phyloP scores from a whole-genome alignment of 1,140 invertebrate species.

The Drosophila pseudoobscura region DNA sequence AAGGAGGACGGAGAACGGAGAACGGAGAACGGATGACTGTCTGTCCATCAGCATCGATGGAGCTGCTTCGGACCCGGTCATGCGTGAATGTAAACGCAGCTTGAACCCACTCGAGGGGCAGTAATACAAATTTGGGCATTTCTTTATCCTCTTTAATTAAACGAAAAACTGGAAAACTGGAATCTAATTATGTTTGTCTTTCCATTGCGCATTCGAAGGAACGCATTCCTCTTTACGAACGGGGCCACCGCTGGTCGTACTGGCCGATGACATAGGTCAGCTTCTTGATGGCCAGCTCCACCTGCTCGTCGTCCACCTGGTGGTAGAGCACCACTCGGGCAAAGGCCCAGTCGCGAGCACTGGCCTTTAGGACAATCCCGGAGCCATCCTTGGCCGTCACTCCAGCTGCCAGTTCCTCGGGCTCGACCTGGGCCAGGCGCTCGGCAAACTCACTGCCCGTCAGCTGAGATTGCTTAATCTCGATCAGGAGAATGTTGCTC shows the following conservation, averaged over 20 bases:
- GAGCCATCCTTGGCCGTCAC: conserved; percentile 82
- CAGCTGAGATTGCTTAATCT: conserved; percentile 84
- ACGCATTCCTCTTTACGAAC: background rate
- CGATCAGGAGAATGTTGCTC: conserved; percentile 91
- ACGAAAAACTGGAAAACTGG: conserved; percentile 29
- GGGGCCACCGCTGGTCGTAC: conserved; percentile 77
- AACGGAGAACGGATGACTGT: background rate
- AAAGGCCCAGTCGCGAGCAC: conserved; percentile 84
- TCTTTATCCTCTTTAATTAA: conserved; percentile 65
- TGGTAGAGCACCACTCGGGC: conserved; percentile 88
- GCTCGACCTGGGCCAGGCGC: conserved; percentile 85
- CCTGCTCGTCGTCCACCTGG: conserved; percentile 87
- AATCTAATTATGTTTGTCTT: conserved; percentile 53
- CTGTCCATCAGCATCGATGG: conserved; percentile 48
- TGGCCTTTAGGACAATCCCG: conserved; percentile 85
- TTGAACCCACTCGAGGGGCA: conserved; percentile 62
- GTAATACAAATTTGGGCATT: conserved; percentile 65
- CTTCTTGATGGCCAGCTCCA: conserved; percentile 87
- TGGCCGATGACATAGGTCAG: conserved; percentile 86
- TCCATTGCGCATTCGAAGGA: conserved; percentile 14
- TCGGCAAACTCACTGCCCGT: conserved; percentile 85
- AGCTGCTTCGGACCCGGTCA: conserved; percentile 45
- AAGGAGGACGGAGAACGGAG: background rate
- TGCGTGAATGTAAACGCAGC: conserved; percentile 72
- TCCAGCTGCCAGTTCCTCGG: conserved; percentile 85